These are phyloP conservation scores for Amaurobius ferox DNA, from an alignment of 2,888 invertebrate species.

Conservation along the genomic window DNA sequence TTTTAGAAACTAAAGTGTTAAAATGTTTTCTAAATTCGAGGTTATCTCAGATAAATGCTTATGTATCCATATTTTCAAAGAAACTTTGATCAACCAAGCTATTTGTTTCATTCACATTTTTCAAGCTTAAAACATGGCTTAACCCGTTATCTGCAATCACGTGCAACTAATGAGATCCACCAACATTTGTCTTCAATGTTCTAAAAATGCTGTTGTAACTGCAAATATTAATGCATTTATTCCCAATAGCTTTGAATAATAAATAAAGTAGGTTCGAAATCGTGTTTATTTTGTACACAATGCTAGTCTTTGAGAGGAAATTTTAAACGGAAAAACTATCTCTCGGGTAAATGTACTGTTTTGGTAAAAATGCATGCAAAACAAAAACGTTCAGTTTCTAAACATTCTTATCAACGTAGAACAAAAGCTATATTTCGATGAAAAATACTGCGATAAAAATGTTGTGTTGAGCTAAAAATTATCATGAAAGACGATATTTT, in stretches of 20 bases:
- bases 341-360: background rate
- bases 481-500: background rate
- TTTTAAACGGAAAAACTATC: background rate
- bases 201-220: background rate
- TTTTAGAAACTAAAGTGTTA: too few relatives aligned
- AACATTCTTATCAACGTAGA: background rate
- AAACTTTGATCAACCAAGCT: too few relatives aligned
- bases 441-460: conserved; percentile 1
- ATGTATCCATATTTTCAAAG: too few relatives aligned
- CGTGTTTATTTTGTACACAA: background rate
- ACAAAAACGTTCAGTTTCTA: background rate
- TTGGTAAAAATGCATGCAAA: background rate
- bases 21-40: too few relatives aligned
- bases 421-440: conserved; percentile 5
- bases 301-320: background rate
- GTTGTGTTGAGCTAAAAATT: background rate
- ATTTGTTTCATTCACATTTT: too few relatives aligned
- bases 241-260: background rate
- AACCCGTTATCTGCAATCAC: too few relatives aligned
- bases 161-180: too few relatives aligned
- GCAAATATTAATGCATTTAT: background rate
- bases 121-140: too few relatives aligned
- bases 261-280: background rate
- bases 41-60: too few relatives aligned
- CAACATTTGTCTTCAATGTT: too few relatives aligned